Conservation (phyloP, 2,888 invertebrate genomes). For the Drosophila leonis region DNA sequence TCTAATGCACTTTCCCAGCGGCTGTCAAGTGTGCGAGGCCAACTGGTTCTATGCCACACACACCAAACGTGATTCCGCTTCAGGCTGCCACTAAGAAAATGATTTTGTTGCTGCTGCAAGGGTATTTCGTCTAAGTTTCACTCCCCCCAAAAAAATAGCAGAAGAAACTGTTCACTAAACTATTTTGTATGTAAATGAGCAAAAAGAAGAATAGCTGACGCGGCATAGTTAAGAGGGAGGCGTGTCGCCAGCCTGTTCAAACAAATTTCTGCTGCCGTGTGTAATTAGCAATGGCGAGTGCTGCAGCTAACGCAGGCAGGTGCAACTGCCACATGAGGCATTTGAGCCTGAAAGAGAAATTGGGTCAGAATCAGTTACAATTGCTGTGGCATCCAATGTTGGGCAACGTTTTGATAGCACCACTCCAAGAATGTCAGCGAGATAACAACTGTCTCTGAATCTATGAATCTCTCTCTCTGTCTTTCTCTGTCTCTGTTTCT, state of each 20-base stretch:
- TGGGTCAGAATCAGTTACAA: constrained; percentile 53
- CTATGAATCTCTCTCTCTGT: constrained; percentile 6
- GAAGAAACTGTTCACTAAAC: not conserved
- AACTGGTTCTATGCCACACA: constrained; percentile 29
- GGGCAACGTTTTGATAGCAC: constrained; percentile 50
- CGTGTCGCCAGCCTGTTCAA: constrained; percentile 19
- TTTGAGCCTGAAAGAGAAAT: constrained; percentile 45
- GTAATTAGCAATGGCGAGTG: constrained; percentile 34
- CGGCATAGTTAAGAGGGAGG: constrained; percentile 11
- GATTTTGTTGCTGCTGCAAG: constrained; percentile 13
- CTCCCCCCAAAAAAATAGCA: not conserved
- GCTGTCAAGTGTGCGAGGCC: constrained; percentile 29
- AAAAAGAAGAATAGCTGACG: constrained; percentile 3
- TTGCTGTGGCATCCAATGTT: constrained; percentile 27
- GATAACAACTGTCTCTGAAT: constrained; percentile 7
- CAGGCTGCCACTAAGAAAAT: not conserved
- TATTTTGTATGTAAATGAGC: constrained; percentile 7
- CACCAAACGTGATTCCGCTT: constrained; percentile 31
- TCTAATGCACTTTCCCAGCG: constrained; percentile 63
- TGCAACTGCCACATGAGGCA: constrained; percentile 15
- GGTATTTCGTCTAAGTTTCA: constrained; percentile 8
- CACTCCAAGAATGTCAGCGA: constrained; percentile 32
- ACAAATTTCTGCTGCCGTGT: not conserved
- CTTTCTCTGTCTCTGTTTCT: not conserved
- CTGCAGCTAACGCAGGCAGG: constrained; percentile 21